phyloP scores from a whole-genome alignment of 1,140 invertebrate species.

The Teleogryllus occipitalis region DNA sequence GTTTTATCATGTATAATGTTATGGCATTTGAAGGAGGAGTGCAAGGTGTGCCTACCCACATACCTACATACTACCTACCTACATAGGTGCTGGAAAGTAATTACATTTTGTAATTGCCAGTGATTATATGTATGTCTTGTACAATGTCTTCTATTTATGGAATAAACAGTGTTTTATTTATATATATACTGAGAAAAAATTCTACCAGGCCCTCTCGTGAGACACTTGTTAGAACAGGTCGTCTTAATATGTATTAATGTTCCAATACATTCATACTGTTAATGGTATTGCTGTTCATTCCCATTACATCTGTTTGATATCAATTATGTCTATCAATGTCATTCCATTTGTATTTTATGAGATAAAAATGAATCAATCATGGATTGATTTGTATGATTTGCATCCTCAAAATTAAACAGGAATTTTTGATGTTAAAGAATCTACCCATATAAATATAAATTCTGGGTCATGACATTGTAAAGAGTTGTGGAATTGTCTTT shows the following conservation, averaged over 20 bases:
- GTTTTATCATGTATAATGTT: background rate
- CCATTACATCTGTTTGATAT: constrained; percentile 10
- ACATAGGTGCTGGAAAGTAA: constrained; percentile 1
- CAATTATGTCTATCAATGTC: constrained; percentile 10
- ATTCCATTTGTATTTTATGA: constrained; percentile 22
- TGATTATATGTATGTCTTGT: background rate
- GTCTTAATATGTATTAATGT: background rate
- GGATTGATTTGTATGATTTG: background rate
- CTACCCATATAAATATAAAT: too few species aligned
- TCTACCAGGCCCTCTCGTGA: background rate
- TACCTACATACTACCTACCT: background rate
- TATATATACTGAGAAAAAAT: background rate
- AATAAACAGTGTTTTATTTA: constrained; percentile 6
- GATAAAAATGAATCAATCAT: constrained; percentile 13
- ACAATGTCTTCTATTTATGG: constrained; percentile 1
- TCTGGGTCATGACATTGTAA: too few species aligned
- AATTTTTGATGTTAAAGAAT: too few species aligned
- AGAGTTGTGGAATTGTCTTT: too few species aligned
- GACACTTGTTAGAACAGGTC: background rate
- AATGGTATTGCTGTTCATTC: background rate
- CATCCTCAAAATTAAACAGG: background rate
- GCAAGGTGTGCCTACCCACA: background rate
- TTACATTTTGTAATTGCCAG: background rate
- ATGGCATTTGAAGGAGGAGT: background rate
- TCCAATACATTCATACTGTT: background rate